These are phyloP conservation scores for Esox niger DNA, from an alignment of 2,113 vertebrate species.

Conservation along the genomic window DNA sequence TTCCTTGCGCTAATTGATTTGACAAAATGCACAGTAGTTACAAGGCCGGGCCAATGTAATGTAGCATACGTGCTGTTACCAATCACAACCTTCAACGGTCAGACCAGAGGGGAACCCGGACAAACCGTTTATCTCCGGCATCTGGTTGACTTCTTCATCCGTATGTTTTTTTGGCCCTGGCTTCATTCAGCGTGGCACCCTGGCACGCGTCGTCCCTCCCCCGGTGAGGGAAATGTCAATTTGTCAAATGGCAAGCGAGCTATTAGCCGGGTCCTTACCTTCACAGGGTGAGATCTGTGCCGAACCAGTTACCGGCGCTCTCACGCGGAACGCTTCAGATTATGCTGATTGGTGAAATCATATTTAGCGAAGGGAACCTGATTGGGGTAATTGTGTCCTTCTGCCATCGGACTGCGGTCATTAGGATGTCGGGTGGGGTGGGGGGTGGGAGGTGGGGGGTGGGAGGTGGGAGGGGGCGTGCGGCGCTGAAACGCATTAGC, in stretches of 20 bases:
- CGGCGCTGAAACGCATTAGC: too few species aligned
- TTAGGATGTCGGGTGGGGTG: constrained; percentile 51
- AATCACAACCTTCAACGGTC: not conserved
- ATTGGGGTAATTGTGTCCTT: constrained; percentile 70
- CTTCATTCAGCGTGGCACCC: not conserved
- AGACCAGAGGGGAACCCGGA: constrained; percentile 1
- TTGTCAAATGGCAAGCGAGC: constrained; percentile 50
- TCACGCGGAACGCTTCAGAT: constrained; percentile 75
- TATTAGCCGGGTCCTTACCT: constrained; percentile 40
- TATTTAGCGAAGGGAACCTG: constrained; percentile 71
- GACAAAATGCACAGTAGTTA: not conserved
- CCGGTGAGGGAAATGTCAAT: constrained; percentile 55
- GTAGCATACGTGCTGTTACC: not conserved
- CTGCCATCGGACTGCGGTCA: constrained; percentile 38
- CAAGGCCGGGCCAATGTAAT: not conserved
- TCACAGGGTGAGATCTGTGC: constrained; percentile 63
- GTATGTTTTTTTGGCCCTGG: constrained; percentile 8
- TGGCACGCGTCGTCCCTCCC: constrained; percentile 13
- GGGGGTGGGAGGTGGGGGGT: too few species aligned
- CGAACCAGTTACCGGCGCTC: constrained; percentile 71
- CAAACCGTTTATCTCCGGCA: constrained; percentile 23
- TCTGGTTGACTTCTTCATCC: not conserved
- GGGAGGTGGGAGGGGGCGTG: too few species aligned
- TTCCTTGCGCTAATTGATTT: not conserved
- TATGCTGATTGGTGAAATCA: constrained; percentile 71